Conservation (phyloP, 2,113 vertebrate species). For the Phainopepla nitens region DNA sequence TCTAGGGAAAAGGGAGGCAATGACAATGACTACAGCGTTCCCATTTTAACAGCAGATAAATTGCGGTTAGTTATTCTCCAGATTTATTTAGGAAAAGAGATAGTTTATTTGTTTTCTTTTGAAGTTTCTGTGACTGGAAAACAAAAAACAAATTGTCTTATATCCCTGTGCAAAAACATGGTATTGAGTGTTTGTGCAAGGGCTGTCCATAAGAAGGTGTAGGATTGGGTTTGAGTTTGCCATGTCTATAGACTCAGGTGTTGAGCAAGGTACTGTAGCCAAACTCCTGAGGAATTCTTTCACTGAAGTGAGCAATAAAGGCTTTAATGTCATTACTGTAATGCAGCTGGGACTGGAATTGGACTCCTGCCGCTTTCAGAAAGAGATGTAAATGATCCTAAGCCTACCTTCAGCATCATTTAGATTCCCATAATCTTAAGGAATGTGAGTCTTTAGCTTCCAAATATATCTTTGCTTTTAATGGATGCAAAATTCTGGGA, state of each 20-base stretch:
- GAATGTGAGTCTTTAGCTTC: not conserved
- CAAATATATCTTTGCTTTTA: not conserved
- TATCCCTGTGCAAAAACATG: not conserved
- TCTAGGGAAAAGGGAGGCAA: not conserved
- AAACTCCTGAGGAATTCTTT: not conserved
- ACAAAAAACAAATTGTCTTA: not conserved
- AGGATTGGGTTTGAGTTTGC: not conserved
- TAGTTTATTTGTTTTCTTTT: not conserved
- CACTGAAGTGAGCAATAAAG: not conserved
- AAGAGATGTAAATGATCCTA: not conserved
- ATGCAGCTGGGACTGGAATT: not conserved
- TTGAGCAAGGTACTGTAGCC: not conserved
- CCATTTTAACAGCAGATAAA: not conserved
- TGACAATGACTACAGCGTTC: not conserved
- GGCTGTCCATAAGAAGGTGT: not conserved
- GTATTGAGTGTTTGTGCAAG: not conserved
- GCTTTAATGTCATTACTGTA: not conserved
- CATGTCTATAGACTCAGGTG: accelerated
- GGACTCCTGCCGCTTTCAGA: not conserved
- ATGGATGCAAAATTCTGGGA: not conserved
- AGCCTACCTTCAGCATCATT: not conserved
- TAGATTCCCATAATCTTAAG: not conserved
- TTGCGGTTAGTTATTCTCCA: not conserved
- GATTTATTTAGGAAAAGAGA: not conserved
- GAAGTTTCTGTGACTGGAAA: not conserved